Base-by-base conservation (phyloP, 2,888 invertebrate genomes). In the Drosophila emarginata region DNA sequence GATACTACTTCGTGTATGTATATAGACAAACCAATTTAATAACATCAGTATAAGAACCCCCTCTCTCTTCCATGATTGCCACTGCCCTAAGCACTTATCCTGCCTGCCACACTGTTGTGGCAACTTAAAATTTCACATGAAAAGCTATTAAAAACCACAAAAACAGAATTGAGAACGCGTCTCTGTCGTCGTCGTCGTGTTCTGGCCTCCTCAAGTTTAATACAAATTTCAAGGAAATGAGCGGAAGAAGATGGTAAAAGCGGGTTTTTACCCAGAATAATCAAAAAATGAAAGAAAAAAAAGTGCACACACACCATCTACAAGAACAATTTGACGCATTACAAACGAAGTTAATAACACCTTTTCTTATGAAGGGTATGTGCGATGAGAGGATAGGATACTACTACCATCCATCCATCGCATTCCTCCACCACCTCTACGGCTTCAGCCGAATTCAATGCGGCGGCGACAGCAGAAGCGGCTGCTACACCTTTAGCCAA, bases 201-300 rank as follows among this genome's bases (percentile, higher is more conserved):
- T 45, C 11, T 45, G 21, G 45, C 45, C 45, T 45, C 45, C 88
- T 83, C 84, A 83, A 80, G 76, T 85, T 74, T 86, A 83, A 88
- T 78, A 86, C 68, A 74, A 79, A 83, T 76, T 81, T 83, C 82
- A 88, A 88, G 82, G 82, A 83, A 83, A 83, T 80, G 78, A 83
- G 68, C 88, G 85, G 88, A 83, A 82, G 82, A 82, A 83, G 88
- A 83, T 87, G 82, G 86, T 87, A 86, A 76, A 74, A 88, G 83
- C 86, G 84, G 59, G 78, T 78, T 83, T 79, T 87, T 83, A 83
- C 88, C 82, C 72, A 76, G 82, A 83, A 83, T 88, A 74, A 83
- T 86, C 86, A 72, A 88, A 83, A 75, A 32, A 45, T 36, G 18
- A 36, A 51, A 39, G 21, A 39, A 12, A 52, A 18, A 36, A 80